Base-by-base conservation (phyloP, 1,140 invertebrate species). In the Tetragnatha versicolor region DNA sequence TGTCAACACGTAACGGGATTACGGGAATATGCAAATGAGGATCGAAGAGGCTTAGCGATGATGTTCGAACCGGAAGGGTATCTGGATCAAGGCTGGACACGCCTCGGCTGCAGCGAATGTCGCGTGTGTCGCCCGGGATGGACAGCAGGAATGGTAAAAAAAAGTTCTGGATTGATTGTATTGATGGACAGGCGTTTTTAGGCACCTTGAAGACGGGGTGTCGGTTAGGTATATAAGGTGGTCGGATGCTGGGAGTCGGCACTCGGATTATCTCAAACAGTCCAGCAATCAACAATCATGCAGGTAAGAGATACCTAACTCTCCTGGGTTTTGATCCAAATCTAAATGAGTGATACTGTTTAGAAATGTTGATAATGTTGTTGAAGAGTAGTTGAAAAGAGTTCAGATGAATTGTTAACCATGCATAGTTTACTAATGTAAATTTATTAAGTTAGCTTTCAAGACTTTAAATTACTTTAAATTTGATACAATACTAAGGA, bases 81-180 rank as follows among this genome's bases (percentile, higher is more conserved):
- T 70, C 3, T 70, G 47, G 66, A 70, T 70, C 66, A 69, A 70
- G 47, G 66, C 14, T 37, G 20, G n/a, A 70, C 47, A 70, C 66
- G 49, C 66, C 66, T 39, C 27, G n/a, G n/a, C n/a, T 70, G 4
- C 25, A 20, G 20, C 22, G 66, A 70, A 27, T 39, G 66, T 51
- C 47, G 25, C 37, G n/a, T 14, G 35, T 39, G 25, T 7, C 3
- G 5, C 12, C 37, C 22, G 42, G 3, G 42, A 42, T 2, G 1
- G 7, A 25, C 35, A 35, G 6, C 25, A 39, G 14, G 33, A 65
- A 61, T 61, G 37, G 17, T 27, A 42, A 14, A n/a, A 12, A 42
- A 65, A 22, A 42, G 31, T 33, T 33, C 55, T 14, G 29, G 3
- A 10, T 33, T 58, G 20, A 22, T 58, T n/a, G 2, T n/a, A 17